Conservation (phyloP, 2,113 vertebrate genomes). For the Todiramphus chloris region DNA sequence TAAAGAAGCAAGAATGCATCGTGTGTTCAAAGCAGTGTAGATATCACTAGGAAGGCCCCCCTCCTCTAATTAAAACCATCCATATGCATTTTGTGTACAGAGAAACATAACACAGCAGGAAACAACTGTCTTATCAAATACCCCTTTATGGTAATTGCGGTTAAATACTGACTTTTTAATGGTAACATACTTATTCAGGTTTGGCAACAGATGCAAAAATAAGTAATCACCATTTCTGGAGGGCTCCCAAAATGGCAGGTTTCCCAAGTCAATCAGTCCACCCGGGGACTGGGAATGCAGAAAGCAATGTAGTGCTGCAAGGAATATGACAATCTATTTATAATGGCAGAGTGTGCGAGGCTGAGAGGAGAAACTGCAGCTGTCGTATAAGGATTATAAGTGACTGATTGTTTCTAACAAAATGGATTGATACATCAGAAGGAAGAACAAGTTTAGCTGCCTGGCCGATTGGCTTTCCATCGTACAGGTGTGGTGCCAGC, state of each 20-base stretch:
- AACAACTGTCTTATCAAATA: constrained; percentile 52
- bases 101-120: constrained; percentile 35
- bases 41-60: neutral
- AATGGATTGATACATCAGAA: constrained; percentile 52
- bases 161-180: constrained; percentile 41
- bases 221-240: constrained; percentile 38
- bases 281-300: constrained; percentile 5
- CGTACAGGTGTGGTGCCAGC: neutral
- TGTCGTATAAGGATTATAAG: constrained; percentile 70
- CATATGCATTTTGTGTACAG: neutral
- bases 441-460: constrained; percentile 38
- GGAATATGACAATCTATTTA: constrained; percentile 71
- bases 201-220: constrained; percentile 50
- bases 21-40: neutral
- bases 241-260: constrained; percentile 5
- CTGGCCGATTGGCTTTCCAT: neutral
- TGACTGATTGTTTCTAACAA: constrained; percentile 64
- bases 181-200: constrained; percentile 5
- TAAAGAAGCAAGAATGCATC: neutral
- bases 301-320: constrained; percentile 61
- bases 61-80: constrained; percentile 12
- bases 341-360: constrained; percentile 55
- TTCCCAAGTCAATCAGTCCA: constrained; percentile 54
- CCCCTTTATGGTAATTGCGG: neutral
- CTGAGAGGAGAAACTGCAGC: constrained; percentile 69